phyloP scores from a whole-genome alignment of 2,797 vertebrate genomes.

The Mormyrops attenuatus region DNA sequence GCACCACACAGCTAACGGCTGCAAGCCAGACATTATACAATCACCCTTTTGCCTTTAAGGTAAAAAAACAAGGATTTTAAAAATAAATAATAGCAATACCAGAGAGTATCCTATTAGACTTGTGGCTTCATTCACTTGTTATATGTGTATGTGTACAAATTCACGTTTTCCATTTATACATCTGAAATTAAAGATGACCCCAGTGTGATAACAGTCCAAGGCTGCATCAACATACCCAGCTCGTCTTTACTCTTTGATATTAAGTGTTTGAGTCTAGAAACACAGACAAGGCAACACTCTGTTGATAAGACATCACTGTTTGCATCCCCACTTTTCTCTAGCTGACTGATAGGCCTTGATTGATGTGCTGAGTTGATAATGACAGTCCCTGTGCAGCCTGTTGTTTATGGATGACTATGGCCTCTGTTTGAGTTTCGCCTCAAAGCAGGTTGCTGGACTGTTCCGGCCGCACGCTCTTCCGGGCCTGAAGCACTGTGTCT shows the following conservation, averaged over 20 bases:
- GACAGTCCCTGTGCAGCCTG: neutral
- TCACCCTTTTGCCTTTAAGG: neutral
- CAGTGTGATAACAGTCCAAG: neutral
- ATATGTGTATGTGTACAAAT: neutral
- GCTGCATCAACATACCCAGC: neutral
- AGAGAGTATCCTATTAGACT: neutral
- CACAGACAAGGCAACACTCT: neutral
- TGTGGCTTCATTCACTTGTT: slow-evolving; percentile 1
- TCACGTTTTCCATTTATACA: neutral
- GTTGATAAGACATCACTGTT: neutral
- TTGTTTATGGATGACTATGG: neutral
- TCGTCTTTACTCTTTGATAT: neutral
- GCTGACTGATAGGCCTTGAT: neutral
- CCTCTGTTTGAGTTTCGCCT: neutral
- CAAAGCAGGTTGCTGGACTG: neutral
- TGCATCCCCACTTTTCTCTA: neutral
- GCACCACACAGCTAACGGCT: neutral
- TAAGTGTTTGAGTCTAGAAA: neutral
- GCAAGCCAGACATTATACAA: neutral
- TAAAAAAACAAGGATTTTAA: neutral
- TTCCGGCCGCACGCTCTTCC: neutral
- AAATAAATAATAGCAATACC: neutral
- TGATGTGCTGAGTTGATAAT: neutral
- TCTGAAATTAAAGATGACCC: neutral
- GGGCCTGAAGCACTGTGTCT: neutral